Percentiles rank a stretch among this genome's conserved stretches.
Evolutionary conservation across 2,888 invertebrate species (phyloP).

Genomic region (Netelia melanura): DNA sequence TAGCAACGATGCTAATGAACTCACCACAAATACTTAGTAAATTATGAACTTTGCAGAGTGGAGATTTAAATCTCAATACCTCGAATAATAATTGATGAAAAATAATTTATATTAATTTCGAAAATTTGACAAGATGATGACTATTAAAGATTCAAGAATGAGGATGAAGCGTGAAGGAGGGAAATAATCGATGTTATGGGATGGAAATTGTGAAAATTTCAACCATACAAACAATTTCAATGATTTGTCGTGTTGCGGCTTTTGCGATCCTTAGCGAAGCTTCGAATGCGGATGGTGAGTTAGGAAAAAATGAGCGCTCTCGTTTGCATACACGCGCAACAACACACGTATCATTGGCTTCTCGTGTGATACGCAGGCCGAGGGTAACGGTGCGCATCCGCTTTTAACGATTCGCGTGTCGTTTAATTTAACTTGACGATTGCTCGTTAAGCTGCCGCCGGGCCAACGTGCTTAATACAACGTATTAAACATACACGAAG

Average conservation of each 20-base stretch:
- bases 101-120: too few species aligned
- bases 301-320: too few species aligned
- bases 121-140: too few species aligned
- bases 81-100: neutral
- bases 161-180: too few species aligned
- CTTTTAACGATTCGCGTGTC: slow-evolving; percentile 80
- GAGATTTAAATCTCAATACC: neutral
- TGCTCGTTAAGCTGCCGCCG: slow-evolving; percentile 78
- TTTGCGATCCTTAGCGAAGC: too few species aligned
- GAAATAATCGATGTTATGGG: too few species aligned
- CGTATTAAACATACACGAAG: neutral
- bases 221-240: too few species aligned
- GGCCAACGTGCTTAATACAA: slow-evolving; percentile 19
- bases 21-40: neutral
- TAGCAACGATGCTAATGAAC: too few species aligned
- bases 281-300: too few species aligned
- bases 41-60: neutral
- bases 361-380: slow-evolving; percentile 57
- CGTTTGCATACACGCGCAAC: slow-evolving; percentile 2
- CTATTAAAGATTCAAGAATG: too few species aligned
- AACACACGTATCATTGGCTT: neutral
- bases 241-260: too few species aligned
- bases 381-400: slow-evolving; percentile 77
- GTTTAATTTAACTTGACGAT: slow-evolving; percentile 83
- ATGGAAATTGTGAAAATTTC: too few species aligned